Percentiles rank a stretch among this genome's conserved stretches.
phyloP scores from a whole-genome alignment of 2,797 vertebrate species.

The Artibeus jamaicensis region DNA sequence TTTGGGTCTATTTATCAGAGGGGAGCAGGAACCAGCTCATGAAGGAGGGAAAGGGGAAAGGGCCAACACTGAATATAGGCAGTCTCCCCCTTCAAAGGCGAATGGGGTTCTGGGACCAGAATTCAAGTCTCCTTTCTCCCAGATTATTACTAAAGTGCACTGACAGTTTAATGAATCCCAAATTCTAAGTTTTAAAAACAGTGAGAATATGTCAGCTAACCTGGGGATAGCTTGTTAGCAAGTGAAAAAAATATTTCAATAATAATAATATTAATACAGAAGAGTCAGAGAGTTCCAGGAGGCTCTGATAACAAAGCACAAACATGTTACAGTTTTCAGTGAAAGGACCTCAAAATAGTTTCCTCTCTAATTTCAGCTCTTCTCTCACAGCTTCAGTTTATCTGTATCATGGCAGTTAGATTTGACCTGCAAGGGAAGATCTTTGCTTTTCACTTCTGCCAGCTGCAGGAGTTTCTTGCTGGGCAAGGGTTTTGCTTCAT shows the following conservation, averaged over 20 bases:
- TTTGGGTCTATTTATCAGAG: neutral
- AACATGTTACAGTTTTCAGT: conserved; percentile 48
- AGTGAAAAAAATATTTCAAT: neutral
- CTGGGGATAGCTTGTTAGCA: conserved; percentile 1
- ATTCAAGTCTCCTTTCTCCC: neutral
- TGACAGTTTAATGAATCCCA: neutral
- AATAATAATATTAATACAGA: conserved; percentile 30
- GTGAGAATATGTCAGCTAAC: conserved; percentile 35
- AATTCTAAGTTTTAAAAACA: conserved; percentile 48
- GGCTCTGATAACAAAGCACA: conserved; percentile 33
- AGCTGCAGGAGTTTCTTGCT: conserved; percentile 28
- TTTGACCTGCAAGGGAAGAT: conserved; percentile 44
- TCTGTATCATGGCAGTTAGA: conserved; percentile 30
- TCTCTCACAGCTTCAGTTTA: neutral
- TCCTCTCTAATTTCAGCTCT: conserved; percentile 34
- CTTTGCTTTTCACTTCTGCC: conserved; percentile 52
- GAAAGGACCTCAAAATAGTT: conserved; percentile 61
- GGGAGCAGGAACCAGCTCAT: neutral
- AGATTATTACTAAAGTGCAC: neutral
- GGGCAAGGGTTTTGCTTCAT: conserved; percentile 38
- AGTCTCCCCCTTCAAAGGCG: neutral
- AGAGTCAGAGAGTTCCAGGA: conserved; percentile 21
- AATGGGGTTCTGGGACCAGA: neutral
- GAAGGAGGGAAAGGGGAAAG: neutral
- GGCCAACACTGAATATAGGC: no score